Percentiles rank a stretch among this genome's conserved stretches.
These are phyloP conservation scores for Parotocinclus haroldoi DNA, from an alignment of 2,797 vertebrate genomes.

Conservation along the genomic window DNA sequence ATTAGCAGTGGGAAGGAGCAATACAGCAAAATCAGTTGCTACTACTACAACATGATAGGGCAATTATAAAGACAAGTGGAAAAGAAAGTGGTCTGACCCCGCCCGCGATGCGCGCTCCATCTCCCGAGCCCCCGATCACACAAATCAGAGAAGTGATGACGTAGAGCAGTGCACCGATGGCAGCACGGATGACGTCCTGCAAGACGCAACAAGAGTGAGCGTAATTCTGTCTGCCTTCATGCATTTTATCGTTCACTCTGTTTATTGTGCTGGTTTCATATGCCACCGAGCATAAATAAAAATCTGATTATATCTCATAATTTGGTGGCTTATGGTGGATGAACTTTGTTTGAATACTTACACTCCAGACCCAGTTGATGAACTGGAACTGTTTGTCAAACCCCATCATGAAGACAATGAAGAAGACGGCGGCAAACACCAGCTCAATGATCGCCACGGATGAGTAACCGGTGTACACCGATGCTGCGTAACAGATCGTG, in stretches of 20 bases:
- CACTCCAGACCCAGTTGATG: conserved; percentile 83
- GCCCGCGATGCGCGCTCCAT: conserved; percentile 66
- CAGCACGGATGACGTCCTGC: conserved; percentile 70
- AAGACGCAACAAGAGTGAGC: not conserved
- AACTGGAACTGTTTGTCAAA: conserved; percentile 70
- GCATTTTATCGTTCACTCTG: not conserved
- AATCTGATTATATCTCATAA: not conserved
- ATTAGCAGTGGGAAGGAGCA: no score
- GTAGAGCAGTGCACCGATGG: conserved; percentile 58
- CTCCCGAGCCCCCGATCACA: conserved; percentile 54
- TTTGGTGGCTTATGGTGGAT: not conserved
- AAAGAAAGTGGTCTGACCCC: conserved; percentile 61
- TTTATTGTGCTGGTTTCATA: not conserved
- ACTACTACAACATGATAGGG: no score
- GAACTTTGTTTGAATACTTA: conserved; percentile 61
- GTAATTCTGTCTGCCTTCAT: not conserved
- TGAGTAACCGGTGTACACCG: conserved; percentile 54
- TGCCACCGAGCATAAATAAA: not conserved
- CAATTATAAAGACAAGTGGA: no score
- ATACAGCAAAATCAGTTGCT: no score
- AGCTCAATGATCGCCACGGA: conserved; percentile 72
- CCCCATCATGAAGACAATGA: conserved; percentile 74
- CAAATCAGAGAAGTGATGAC: conserved; percentile 70
- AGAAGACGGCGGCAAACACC: conserved; percentile 70
- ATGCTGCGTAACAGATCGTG: conserved; percentile 79